phyloP scores from a whole-genome alignment of 2,888 invertebrate genomes.

The Trisateles emortualis region DNA sequence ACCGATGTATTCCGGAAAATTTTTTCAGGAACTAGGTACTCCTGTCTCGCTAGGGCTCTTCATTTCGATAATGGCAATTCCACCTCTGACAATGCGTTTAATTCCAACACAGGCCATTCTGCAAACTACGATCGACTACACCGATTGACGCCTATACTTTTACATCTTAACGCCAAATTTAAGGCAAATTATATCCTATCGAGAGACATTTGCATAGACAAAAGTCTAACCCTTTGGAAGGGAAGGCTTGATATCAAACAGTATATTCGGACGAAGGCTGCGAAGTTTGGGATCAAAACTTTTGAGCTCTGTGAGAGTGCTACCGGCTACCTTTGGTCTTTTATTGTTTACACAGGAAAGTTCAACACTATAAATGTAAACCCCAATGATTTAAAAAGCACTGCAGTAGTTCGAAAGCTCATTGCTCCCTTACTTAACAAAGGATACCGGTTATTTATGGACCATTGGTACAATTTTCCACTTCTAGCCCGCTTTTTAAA shows the following conservation, averaged over 20 bases:
- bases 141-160: too few species aligned
- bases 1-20: too few species aligned
- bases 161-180: too few species aligned
- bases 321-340: slow-evolving; percentile 19
- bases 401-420: slow-evolving; percentile 11
- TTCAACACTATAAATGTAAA: too few species aligned
- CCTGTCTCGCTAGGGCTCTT: too few species aligned
- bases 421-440: slow-evolving; percentile 7
- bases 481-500: slow-evolving; percentile 4
- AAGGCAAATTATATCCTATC: slow-evolving; percentile 8
- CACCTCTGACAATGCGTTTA: too few species aligned
- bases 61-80: too few species aligned
- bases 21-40: too few species aligned
- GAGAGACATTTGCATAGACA: slow-evolving; percentile 31
- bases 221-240: slow-evolving; percentile 31
- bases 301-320: slow-evolving; percentile 41
- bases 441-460: slow-evolving; percentile 39
- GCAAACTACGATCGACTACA: too few species aligned
- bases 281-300: slow-evolving; percentile 37
- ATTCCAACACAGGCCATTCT: too few species aligned
- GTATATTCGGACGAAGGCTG: slow-evolving; percentile 26
- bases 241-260: slow-evolving; percentile 21
- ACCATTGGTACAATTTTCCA: slow-evolving; percentile 38
- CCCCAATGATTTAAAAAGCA: too few species aligned
- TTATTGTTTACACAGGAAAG: not conserved